Evolutionary conservation across 2,888 invertebrate genomes (phyloP), one percentile per base, ranked within the genome.

Genomic region (Drosophila affinis): DNA sequence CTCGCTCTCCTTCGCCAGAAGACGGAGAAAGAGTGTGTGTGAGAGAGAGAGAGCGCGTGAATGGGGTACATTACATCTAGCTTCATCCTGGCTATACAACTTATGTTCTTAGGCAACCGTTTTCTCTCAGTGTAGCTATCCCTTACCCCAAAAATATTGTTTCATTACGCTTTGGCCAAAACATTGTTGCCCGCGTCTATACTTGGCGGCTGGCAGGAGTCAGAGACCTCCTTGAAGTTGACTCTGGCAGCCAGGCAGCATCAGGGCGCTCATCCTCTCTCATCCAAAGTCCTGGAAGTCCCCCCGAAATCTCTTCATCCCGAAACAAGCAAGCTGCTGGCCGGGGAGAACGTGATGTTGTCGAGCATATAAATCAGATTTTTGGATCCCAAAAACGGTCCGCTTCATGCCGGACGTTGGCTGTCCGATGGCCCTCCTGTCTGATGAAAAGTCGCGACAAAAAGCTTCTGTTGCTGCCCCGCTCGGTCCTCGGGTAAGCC

Each of bases 281-380:
- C 21, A 24, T 45, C 44, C 44, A 52, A 53, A 71, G 39, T 55
- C 55, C 55, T n/a, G 24, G 48, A 12, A 21, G 21, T 12, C 12
- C 34, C 34, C 12, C 24, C 55, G 32, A 68, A 46, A 68, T 65
- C 45, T 49, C 49, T 71, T 69, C 64, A 67, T 67, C 65, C 32
- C 48, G 45, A 24, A 24, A 58, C 60, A 47, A 60, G 54, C 39
- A 39, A 39, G 39, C n/a, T 39, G 72, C 72, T 61, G 64, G 21
- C 21, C 21, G 0, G 21, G 21, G 60, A 44, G 57, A 72, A 76
- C 81, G 76, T 78, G 78, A 82, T 74, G 84, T 80, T 84, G 79
- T 69, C 78, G 76, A 73, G 88, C 83, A 87, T 88, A 87, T 88
- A 88, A 85, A 85, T 88, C 85, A 87, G 81, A 88, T 85, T 85